phyloP scores from a whole-genome alignment of 2,888 invertebrate species.

The Amiota communis region DNA sequence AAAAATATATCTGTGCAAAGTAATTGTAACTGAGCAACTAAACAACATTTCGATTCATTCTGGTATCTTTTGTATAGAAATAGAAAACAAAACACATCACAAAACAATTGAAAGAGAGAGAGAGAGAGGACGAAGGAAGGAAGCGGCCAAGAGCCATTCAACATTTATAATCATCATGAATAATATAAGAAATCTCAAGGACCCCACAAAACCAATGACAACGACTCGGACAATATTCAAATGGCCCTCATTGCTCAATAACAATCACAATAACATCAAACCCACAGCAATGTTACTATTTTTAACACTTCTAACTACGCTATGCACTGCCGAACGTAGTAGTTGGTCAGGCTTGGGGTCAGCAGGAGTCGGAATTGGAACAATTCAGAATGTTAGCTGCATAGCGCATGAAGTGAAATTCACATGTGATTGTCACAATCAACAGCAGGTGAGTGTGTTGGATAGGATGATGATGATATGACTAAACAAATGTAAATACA shows the following conservation, averaged over 20 bases:
- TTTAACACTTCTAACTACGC: background rate
- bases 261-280: too few species aligned
- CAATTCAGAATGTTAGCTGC: constrained; percentile 62
- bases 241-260: constrained; percentile 15
- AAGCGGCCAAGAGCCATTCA: background rate
- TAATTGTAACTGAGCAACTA: background rate
- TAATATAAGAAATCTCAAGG: constrained; percentile 57
- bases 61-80: too few species aligned
- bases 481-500: background rate
- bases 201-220: constrained; percentile 46
- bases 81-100: background rate
- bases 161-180: constrained; percentile 43
- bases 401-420: constrained; percentile 68
- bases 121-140: background rate
- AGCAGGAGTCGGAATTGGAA: background rate
- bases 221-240: constrained; percentile 6
- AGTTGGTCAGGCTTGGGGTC: background rate
- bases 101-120: background rate
- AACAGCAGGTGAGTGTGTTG: constrained; percentile 66
- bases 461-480: background rate
- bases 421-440: constrained; percentile 71
- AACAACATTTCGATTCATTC: too few species aligned
- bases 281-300: too few species aligned
- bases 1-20: background rate
- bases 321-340: background rate